Percentiles rank a stretch among this genome's conserved stretches.
Conservation (phyloP, 2,113 vertebrate genomes). For the Hystrix brachyura region DNA sequence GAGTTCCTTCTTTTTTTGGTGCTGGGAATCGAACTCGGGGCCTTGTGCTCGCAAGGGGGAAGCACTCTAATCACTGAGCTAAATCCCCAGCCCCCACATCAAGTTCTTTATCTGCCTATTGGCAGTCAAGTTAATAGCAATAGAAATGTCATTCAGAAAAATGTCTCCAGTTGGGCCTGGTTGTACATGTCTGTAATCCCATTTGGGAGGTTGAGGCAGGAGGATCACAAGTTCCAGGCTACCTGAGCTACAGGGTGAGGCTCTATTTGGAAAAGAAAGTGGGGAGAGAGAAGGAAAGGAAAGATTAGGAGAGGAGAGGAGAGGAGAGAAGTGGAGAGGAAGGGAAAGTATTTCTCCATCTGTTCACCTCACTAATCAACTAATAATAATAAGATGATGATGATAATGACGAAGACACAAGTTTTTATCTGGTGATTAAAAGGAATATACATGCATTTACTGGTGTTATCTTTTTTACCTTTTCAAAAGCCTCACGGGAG, state of each 20-base stretch:
- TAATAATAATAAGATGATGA: constrained; percentile 39
- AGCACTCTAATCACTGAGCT: no score
- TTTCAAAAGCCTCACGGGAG: not conserved
- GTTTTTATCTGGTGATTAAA: not conserved
- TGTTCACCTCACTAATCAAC: constrained; percentile 57
- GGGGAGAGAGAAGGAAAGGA: no score
- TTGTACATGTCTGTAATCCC: no score
- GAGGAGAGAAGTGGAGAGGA: no score
- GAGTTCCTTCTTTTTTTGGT: not conserved
- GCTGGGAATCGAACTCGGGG: no score
- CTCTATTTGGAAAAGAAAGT: no score
- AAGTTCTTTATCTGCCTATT: not conserved
- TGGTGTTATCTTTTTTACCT: not conserved
- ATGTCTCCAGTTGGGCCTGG: constrained; percentile 33
- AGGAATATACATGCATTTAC: not conserved
- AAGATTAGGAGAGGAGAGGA: no score
- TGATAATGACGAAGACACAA: not conserved
- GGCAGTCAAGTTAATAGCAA: constrained; percentile 39
- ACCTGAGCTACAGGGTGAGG: no score
- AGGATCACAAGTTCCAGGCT: no score
- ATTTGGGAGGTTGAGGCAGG: no score
- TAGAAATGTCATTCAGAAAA: constrained; percentile 77
- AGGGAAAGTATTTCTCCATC: not conserved
- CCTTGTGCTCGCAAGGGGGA: no score
- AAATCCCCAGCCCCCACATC: no score